A percentile compares a stretch with the other conserved stretches of the same genome.
Evolutionary conservation across 2,113 vertebrate species (phyloP).

Genomic region (pig (Sus scrofa)): T2T-Sscrofa CM000826.6:103211501-103212000

Average conservation of each 20-base stretch:
- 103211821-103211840: not conserved
- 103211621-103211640: slow-evolving; percentile 25
- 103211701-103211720: not conserved
- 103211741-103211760: not conserved
- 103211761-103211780: not conserved
- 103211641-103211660: not conserved
- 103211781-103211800: not conserved
- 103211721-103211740: not conserved
- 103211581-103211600: not conserved
- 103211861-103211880: not conserved
- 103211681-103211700: slow-evolving; percentile 3
- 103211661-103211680: slow-evolving; percentile 1
- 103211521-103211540: not conserved
- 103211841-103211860: not conserved
- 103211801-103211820: slow-evolving; percentile 8
- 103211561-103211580: not conserved
- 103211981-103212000: not conserved
- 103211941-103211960: slow-evolving; percentile 16
- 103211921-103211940: not conserved
- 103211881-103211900: not conserved
- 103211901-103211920: not conserved
- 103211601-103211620: not conserved
- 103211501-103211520: not conserved
- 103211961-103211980: not conserved
- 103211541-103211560: slow-evolving; percentile 43